These are phyloP conservation scores for Watsonalla binaria DNA, from an alignment of 2,888 invertebrate species.

Conservation along the genomic window DNA sequence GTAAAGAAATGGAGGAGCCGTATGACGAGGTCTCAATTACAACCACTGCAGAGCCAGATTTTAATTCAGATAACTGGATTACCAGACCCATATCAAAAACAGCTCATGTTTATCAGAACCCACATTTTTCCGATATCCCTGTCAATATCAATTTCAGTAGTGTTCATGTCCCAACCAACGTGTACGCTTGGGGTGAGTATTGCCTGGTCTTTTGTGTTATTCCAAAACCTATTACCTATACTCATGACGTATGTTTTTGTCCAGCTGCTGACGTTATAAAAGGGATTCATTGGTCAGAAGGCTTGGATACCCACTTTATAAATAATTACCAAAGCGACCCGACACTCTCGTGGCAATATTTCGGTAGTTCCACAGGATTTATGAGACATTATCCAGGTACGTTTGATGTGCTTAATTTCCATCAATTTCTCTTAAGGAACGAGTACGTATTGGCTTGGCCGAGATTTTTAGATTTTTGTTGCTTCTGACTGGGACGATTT, in stretches of 20 bases:
- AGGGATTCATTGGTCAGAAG: constrained; percentile 97
- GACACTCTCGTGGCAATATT: constrained; percentile 97
- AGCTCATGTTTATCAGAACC: constrained; percentile 82
- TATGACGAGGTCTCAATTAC: constrained; percentile 69
- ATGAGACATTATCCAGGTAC: constrained; percentile 97
- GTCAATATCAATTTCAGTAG: constrained; percentile 90
- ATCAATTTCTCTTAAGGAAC: no score
- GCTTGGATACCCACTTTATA: constrained; percentile 92
- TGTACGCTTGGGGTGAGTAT: constrained; percentile 91
- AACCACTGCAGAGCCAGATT: constrained; percentile 76
- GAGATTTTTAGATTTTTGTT: no score
- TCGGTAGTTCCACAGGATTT: constrained; percentile 97
- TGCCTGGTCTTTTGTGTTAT: constrained; percentile 42
- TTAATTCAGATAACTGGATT: constrained; percentile 72
- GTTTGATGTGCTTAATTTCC: constrained; percentile 1
- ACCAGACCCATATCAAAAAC: constrained; percentile 78
- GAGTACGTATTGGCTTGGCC: no score
- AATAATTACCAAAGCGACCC: constrained; percentile 92
- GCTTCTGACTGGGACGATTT: not conserved
- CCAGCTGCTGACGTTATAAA: constrained; percentile 90
- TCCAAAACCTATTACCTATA: not conserved
- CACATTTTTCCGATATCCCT: constrained; percentile 87
- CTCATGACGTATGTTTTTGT: constrained; percentile 25
- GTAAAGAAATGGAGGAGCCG: constrained; percentile 83
- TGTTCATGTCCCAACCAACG: constrained; percentile 97